Evolutionary conservation across 2,888 invertebrate genomes (phyloP).

Genomic region (Sinodicranocentrus sp.): DNA sequence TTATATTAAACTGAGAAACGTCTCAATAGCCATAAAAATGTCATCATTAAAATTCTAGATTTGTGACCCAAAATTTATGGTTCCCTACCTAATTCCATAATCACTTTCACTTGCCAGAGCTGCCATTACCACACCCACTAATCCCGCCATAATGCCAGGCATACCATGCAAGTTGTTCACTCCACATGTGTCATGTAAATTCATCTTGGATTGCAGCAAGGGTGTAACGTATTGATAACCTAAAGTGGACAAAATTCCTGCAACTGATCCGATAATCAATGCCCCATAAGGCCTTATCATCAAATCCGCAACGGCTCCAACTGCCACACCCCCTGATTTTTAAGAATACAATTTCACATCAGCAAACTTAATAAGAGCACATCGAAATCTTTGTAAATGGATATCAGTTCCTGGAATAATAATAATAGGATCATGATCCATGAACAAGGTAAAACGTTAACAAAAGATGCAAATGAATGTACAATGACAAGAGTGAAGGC

Average conservation of each 20-base stretch:
- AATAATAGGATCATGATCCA: too few relatives aligned
- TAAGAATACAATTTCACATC: too few relatives aligned
- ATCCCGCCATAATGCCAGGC: slow-evolving; percentile 92
- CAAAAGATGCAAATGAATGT: too few relatives aligned
- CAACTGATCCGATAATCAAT: slow-evolving; percentile 87
- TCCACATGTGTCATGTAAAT: slow-evolving; percentile 92
- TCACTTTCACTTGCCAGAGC: slow-evolving; percentile 83
- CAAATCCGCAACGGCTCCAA: slow-evolving; percentile 87
- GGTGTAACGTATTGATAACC: slow-evolving; percentile 88
- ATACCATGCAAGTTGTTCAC: slow-evolving; percentile 98
- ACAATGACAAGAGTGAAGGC: too few relatives aligned
- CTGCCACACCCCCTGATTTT: slow-evolving; percentile 92
- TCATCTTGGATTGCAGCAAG: slow-evolving; percentile 81
- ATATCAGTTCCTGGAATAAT: too few relatives aligned
- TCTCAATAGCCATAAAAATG: too few relatives aligned
- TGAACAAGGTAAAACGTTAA: too few relatives aligned
- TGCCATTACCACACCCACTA: slow-evolving; percentile 88
- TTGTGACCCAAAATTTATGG: too few relatives aligned
- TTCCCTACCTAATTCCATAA: slow-evolving; percentile 82
- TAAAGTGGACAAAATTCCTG: slow-evolving; percentile 88
- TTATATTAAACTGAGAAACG: too few relatives aligned
- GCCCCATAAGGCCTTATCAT: slow-evolving; percentile 92
- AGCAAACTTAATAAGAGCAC: too few relatives aligned
- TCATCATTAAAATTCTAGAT: too few relatives aligned
- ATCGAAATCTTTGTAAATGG: too few relatives aligned